phyloP scores from a whole-genome alignment of 2,888 invertebrate genomes.

The Megalurothrips usitatus region DNA sequence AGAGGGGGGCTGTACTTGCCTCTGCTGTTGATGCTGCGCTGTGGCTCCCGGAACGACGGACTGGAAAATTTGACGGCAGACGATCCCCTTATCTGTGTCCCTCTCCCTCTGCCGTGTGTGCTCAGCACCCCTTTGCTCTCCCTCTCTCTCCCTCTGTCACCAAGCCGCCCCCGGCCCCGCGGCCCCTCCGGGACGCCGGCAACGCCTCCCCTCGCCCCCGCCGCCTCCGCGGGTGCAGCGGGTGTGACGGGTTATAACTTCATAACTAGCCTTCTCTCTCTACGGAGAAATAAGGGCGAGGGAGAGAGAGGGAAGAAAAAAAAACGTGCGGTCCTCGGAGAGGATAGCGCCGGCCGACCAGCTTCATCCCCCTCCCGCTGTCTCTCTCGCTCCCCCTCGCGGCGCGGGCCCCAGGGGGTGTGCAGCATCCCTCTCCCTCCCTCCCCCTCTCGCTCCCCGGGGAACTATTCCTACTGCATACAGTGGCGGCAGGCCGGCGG shows the following conservation, averaged over 20 bases:
- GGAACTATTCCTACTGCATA: slow-evolving; percentile 13
- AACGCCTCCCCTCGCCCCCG: not conserved
- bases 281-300: not conserved
- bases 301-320: not conserved
- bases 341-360: too few species aligned
- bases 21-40: too few species aligned
- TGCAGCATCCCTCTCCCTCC: not conserved
- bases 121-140: not conserved
- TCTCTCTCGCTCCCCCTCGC: slow-evolving; percentile 12
- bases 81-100: too few species aligned
- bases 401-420: not conserved
- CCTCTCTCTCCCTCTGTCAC: not conserved
- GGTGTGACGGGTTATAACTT: slow-evolving; percentile 24
- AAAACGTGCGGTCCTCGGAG: not conserved
- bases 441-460: not conserved
- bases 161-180: not conserved
- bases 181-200: not conserved
- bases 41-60: too few species aligned
- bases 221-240: not conserved
- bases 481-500: not conserved
- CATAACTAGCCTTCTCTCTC: slow-evolving; percentile 1
- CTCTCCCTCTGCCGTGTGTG: too few species aligned
- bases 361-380: not conserved
- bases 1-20: too few species aligned
- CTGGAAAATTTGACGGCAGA: too few species aligned